phyloP scores from a whole-genome alignment of 2,113 vertebrate species.

The Crotalus horridus region DNA sequence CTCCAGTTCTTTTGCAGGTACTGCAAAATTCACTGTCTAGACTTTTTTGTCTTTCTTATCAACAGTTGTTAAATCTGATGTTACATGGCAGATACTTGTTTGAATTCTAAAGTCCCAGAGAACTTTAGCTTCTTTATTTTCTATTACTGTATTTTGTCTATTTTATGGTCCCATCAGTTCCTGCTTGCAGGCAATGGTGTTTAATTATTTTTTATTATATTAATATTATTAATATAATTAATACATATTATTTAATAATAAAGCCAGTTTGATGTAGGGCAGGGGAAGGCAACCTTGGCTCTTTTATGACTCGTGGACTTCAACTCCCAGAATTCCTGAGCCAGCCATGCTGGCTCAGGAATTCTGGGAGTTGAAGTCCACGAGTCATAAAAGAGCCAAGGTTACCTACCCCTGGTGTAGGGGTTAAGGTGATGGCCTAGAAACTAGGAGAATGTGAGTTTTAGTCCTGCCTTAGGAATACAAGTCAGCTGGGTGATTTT shows the following conservation, averaged over 20 bases:
- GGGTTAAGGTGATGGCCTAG: background rate
- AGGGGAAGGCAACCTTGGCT: too few relatives aligned
- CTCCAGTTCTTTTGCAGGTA: background rate
- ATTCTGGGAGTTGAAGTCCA: too few relatives aligned
- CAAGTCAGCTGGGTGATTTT: background rate
- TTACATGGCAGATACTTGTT: background rate
- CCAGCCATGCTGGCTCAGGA: too few relatives aligned
- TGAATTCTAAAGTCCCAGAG: background rate
- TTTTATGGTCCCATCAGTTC: background rate
- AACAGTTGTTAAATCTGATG: background rate
- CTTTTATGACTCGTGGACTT: too few relatives aligned
- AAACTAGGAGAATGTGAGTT: background rate
- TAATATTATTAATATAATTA: background rate
- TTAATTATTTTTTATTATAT: background rate
- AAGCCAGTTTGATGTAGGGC: background rate
- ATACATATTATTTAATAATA: background rate
- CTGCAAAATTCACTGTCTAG: background rate
- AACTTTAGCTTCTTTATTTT: background rate
- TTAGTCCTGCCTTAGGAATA: background rate
- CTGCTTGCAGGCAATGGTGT: background rate
- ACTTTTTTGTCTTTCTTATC: background rate
- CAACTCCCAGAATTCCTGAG: too few relatives aligned
- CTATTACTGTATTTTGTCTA: background rate
- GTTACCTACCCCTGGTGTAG: background rate
- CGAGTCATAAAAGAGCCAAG: too few relatives aligned